These are phyloP conservation scores for Maniola jurtina DNA, from an alignment of 1,140 invertebrate genomes.

Conservation along the genomic window DNA sequence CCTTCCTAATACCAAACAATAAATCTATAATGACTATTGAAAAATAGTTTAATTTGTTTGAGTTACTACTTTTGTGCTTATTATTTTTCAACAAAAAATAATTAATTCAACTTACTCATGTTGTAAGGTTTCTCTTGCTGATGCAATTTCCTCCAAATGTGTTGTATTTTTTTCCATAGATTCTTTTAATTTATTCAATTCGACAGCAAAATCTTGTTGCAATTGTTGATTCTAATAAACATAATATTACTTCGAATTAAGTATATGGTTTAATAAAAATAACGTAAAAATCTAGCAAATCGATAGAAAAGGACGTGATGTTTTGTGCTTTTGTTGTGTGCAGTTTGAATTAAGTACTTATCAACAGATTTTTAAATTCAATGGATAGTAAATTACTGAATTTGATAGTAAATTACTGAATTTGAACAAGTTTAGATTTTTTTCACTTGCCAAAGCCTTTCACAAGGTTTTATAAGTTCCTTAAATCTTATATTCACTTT, in stretches of 20 bases:
- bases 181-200: slow-evolving; percentile 57
- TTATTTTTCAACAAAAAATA: too few species aligned
- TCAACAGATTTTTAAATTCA: too few species aligned
- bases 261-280: neutral
- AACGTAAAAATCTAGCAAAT: too few species aligned
- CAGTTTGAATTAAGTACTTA: too few species aligned
- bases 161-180: slow-evolving; percentile 54
- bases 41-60: neutral
- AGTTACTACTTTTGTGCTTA: neutral
- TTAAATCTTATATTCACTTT: too few species aligned
- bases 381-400: too few species aligned
- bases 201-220: slow-evolving; percentile 53
- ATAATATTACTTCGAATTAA: neutral
- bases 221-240: slow-evolving; percentile 50
- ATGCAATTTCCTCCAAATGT: slow-evolving; percentile 61
- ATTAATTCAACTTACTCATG: slow-evolving; percentile 47
- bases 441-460: too few species aligned
- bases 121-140: slow-evolving; percentile 57
- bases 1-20: slow-evolving; percentile 41
- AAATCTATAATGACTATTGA: neutral
- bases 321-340: too few species aligned
- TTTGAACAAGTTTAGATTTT: too few species aligned
- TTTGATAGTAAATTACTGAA: too few species aligned
- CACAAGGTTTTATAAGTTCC: too few species aligned
- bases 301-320: too few species aligned